Evolutionary conservation across 2,888 invertebrate species (phyloP).

Genomic region (Pristionchus fissidentatus): DNA sequence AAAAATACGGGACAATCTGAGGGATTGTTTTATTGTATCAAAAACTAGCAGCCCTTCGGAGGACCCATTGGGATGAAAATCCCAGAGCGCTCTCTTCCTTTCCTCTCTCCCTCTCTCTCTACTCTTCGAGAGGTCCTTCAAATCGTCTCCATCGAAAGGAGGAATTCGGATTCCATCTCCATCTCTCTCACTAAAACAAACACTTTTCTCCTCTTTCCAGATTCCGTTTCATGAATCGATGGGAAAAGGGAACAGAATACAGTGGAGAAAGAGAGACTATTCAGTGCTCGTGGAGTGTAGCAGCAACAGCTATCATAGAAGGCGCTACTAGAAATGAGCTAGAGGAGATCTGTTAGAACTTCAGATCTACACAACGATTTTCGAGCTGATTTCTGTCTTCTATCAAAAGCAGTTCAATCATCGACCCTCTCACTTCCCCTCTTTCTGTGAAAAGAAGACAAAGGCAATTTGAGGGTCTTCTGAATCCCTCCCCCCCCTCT

Average conservation of each 20-base stretch:
- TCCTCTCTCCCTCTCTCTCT: slow-evolving; percentile 1
- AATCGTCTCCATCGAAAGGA: slow-evolving; percentile 6
- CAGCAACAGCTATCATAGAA: neutral
- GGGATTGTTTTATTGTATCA: too few relatives aligned
- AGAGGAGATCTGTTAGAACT: too few relatives aligned
- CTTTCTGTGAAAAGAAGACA: too few relatives aligned
- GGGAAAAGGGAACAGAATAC: neutral
- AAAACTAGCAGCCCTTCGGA: too few relatives aligned
- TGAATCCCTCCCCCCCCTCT: neutral
- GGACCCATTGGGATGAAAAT: too few relatives aligned
- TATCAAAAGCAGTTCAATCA: neutral
- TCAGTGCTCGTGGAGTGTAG: neutral
- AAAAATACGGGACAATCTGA: too few relatives aligned
- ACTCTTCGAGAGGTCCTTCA: neutral
- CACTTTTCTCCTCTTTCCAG: slow-evolving; percentile 32
- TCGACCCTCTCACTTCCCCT: neutral
- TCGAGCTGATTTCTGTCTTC: neutral
- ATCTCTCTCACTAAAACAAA: too few relatives aligned
- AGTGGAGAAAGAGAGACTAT: neutral
- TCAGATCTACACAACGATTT: neutral
- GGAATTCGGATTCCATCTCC: slow-evolving; percentile 9
- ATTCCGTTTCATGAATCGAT: slow-evolving; percentile 35
- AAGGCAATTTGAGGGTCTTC: too few relatives aligned
- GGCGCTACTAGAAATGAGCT: too few relatives aligned
- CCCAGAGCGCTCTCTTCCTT: slow-evolving; percentile 2